Conservation (phyloP, 2,888 invertebrate species). For the Strigamia transsilvanica region DNA sequence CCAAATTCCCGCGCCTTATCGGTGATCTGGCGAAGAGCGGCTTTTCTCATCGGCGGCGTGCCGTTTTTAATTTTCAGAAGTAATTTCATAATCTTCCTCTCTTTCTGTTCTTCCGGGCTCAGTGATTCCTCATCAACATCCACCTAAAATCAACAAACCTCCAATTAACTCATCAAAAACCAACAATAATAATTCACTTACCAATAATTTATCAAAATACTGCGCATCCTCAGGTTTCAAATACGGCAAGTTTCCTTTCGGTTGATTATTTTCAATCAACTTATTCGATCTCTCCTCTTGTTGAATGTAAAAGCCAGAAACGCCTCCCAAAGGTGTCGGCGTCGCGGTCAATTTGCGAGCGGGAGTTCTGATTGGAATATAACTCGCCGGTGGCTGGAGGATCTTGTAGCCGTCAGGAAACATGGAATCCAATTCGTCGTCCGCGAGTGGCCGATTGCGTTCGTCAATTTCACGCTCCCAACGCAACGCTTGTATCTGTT, state of each 20-base stretch:
- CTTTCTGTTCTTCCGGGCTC: conserved; percentile 96
- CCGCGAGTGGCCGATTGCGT: conserved; percentile 92
- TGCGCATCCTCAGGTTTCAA: conserved; percentile 99
- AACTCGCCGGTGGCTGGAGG: conserved; percentile 92
- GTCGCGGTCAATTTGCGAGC: conserved; percentile 97
- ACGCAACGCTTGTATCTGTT: conserved; percentile 96
- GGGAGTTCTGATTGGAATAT: conserved; percentile 96
- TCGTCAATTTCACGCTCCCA: conserved; percentile 99
- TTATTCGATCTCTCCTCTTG: conserved; percentile 82
- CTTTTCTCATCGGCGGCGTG: conserved; percentile 99
- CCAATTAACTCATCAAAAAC: background rate
- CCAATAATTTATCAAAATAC: conserved; percentile 97
- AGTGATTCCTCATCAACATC: conserved; percentile 97
- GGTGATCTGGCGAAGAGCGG: conserved; percentile 95
- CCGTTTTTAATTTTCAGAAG: conserved; percentile 99
- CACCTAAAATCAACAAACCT: conserved; percentile 64
- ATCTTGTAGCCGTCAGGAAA: conserved; percentile 99
- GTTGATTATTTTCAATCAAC: conserved; percentile 90
- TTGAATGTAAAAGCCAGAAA: conserved; percentile 94
- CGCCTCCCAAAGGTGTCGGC: conserved; percentile 90
- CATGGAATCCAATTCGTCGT: conserved; percentile 96
- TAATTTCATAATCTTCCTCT: conserved; percentile 98
- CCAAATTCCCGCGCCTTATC: conserved; percentile 99
- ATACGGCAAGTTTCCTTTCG: conserved; percentile 96
- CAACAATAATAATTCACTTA: conserved; percentile 58